Conservation (phyloP, 2,888 invertebrate genomes). For the Drosophila engyochracea region DNA sequence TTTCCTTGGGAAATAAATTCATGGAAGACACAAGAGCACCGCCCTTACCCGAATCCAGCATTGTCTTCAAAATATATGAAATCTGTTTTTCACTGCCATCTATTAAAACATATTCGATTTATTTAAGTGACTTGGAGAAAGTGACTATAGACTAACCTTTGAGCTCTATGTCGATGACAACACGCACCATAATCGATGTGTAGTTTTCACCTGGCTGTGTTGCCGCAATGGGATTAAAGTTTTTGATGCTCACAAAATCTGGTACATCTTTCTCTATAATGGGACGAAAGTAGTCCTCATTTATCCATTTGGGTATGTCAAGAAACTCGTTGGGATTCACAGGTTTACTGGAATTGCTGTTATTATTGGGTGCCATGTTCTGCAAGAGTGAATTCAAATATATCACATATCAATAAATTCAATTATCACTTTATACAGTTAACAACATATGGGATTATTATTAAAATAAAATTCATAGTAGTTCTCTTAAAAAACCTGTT, state of each 20-base stretch:
- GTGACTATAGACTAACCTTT: conserved; percentile 59
- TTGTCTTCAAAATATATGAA: conserved; percentile 80
- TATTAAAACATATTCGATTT: neutral
- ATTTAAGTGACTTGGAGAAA: neutral
- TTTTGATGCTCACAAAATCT: conserved; percentile 56
- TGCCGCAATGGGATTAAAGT: conserved; percentile 71
- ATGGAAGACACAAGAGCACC: conserved; percentile 55
- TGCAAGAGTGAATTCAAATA: neutral
- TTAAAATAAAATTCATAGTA: too few relatives aligned
- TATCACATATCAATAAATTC: too few relatives aligned
- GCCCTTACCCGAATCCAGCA: conserved; percentile 53
- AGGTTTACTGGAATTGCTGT: conserved; percentile 4
- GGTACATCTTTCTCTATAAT: conserved; percentile 69
- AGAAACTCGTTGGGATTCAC: conserved; percentile 74
- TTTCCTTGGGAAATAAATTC: conserved; percentile 81
- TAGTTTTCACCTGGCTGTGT: conserved; percentile 83
- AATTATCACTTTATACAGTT: neutral
- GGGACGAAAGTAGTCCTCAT: conserved; percentile 67
- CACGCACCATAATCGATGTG: conserved; percentile 80
- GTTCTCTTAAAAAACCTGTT: too few relatives aligned
- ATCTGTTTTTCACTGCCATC: conserved; percentile 58
- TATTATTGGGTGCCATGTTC: conserved; percentile 44
- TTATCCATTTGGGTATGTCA: conserved; percentile 73
- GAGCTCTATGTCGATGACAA: conserved; percentile 67
- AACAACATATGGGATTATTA: too few relatives aligned